phyloP scores from a whole-genome alignment of 2,888 invertebrate species.

The Timema podura region DNA sequence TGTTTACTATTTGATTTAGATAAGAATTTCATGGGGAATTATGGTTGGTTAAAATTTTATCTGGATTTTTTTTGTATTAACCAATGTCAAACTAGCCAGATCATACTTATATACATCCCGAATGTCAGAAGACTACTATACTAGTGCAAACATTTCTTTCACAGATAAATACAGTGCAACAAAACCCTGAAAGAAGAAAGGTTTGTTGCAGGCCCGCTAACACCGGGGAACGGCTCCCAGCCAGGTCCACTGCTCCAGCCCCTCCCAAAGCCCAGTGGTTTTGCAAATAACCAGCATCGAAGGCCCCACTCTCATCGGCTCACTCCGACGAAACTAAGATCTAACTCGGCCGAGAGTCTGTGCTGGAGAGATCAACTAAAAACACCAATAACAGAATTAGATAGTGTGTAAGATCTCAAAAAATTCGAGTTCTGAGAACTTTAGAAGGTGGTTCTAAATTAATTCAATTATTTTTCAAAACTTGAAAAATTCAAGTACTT shows the following conservation, averaged over 20 bases:
- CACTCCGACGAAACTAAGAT: conserved; percentile 67
- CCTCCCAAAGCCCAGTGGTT: conserved; percentile 93
- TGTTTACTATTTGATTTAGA: no score
- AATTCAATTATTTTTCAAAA: not conserved
- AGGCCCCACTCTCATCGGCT: conserved; percentile 78
- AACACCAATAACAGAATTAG: conserved; percentile 17
- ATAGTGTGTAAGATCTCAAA: no score
- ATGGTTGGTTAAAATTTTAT: no score
- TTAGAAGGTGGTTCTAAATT: not conserved
- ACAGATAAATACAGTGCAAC: not conserved
- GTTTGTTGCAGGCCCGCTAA: conserved; percentile 66
- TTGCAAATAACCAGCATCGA: conserved; percentile 79
- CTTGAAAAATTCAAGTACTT: not conserved
- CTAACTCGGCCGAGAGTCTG: conserved; percentile 83
- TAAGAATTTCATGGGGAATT: no score
- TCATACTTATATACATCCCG: no score
- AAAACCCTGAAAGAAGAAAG: conserved; percentile 52
- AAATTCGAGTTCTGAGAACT: not conserved
- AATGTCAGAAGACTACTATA: no score
- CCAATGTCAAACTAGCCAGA: no score
- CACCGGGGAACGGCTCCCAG: conserved; percentile 86
- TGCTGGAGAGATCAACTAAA: conserved; percentile 50
- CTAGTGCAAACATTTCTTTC: not conserved
- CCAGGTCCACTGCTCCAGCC: conserved; percentile 77
- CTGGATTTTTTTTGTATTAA: no score